phyloP scores from a whole-genome alignment of 2,797 vertebrate species.

The Mormyrus hasselquistii region DNA sequence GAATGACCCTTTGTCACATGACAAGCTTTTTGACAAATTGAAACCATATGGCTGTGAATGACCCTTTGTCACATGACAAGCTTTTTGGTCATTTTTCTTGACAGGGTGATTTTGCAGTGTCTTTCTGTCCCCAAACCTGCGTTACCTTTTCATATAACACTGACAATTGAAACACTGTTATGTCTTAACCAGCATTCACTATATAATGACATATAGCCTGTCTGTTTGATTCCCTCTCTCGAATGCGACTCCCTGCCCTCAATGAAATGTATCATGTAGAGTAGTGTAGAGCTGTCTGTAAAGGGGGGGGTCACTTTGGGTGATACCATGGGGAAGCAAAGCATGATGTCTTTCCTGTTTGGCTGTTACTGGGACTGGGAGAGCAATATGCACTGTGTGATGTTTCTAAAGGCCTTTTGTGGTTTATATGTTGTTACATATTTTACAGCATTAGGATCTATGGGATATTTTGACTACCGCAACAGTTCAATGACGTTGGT shows the following conservation, averaged over 20 bases:
- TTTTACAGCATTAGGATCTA: conserved; percentile 99
- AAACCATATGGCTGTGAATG: neutral
- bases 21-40: neutral
- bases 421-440: conserved; percentile 96
- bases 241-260: neutral
- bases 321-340: conserved; percentile 26
- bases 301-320: neutral
- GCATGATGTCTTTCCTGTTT: conserved; percentile 38
- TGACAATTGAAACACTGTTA: conserved; percentile 21
- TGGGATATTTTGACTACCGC: conserved; percentile 97
- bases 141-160: neutral
- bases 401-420: conserved; percentile 75
- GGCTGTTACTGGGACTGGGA: conserved; percentile 31
- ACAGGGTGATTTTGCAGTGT: conserved; percentile 28
- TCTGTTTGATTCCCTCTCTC: neutral
- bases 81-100: conserved; percentile 2
- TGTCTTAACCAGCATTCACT: conserved; percentile 14
- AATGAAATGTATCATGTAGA: conserved; percentile 1
- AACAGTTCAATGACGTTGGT: conserved; percentile 95
- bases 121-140: neutral
- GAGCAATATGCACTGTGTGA: conserved; percentile 60
- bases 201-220: neutral
- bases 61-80: neutral
- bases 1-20: neutral
- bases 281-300: conserved; percentile 9